Evolutionary conservation across 2,888 invertebrate species (phyloP), one percentile per base, ranked within the genome.

Genomic region (Zaprionus obscuricornis): DNA sequence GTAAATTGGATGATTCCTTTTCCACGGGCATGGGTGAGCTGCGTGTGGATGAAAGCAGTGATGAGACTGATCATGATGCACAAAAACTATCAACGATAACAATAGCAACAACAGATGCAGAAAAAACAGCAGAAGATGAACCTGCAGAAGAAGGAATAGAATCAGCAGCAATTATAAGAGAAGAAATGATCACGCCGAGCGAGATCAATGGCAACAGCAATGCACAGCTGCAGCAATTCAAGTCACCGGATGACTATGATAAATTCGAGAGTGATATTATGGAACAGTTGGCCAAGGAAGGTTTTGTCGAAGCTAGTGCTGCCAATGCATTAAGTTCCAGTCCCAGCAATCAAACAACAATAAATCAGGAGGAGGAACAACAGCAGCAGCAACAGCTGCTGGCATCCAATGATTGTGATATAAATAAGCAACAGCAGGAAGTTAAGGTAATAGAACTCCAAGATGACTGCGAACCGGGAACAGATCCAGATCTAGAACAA

Each of bases 21-120:
- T 10, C 16, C 1, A 72, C 73, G 16, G 49, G 72, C 84, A 49
- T 55, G 45, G 87, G 78, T 2, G 79, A 84, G 7, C 54, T 89
- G 11, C 69, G 66, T 0, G 36, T 88, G 17, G 86, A 88, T 0
- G 89, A 88, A 1, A 86, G 81, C 34, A 52, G 24, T 11, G 63
- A 51, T 8, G 68, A 56, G 2, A 2, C 16, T 31, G 55, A 45
- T 14, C 29, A 43, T 13, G 22, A 46, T 13, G 13, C 16, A 1
- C 40, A 27, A 10, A 10, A 18, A 43, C n/a, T 1, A 13, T 14
- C n/a, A 17, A 13, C 8, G 4, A 18, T 29, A 64, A 36, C 1
- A 13, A 3, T 13, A 10, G n/a, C 16, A 16, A 13, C 10, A 14
- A 10, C 6, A 8, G 16, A 31, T n/a, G 3, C 16, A 1, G 16